phyloP scores from a whole-genome alignment of 30 jellyfish, hydroid and myxozoan genomes.

The Pseudorhiza aurosa region DNA sequence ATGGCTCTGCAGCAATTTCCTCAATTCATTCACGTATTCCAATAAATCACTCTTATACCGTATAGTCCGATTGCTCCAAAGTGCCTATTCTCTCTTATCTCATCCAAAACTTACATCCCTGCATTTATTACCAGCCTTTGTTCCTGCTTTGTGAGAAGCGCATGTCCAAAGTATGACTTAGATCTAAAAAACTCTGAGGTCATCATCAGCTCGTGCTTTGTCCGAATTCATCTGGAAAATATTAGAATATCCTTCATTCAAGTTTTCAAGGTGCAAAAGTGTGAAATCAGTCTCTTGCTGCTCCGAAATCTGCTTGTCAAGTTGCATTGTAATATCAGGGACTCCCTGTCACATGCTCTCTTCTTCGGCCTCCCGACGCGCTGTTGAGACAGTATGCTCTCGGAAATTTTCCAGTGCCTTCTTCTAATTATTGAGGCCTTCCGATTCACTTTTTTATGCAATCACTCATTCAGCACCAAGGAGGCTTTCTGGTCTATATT shows the following conservation, averaged over 20 bases:
- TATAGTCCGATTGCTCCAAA: conserved; percentile 4
- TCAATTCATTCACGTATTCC: conserved; percentile 30
- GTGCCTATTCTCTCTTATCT: conserved; percentile 34
- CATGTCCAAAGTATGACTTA: conserved; percentile 42
- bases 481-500: too few species aligned
- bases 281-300: conserved; percentile 43
- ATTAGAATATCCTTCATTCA: conserved; percentile 15
- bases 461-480: too few species aligned
- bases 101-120: conserved; percentile 19
- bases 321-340: conserved; percentile 21
- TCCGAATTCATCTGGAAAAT: conserved; percentile 47
- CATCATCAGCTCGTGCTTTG: conserved; percentile 37
- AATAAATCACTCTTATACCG: conserved; percentile 13
- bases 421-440: conserved; percentile 19
- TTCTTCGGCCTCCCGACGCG: conserved; percentile 20
- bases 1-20: conserved; percentile 44
- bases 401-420: conserved; percentile 39
- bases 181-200: conserved; percentile 14
- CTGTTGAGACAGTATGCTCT: conserved; percentile 29
- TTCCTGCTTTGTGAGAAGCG: conserved; percentile 28
- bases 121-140: conserved; percentile 46
- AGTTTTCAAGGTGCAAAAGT: conserved; percentile 24
- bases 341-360: conserved; percentile 38
- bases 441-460: conserved; percentile 15
- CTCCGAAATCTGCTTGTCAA: conserved; percentile 33